phyloP scores from a whole-genome alignment of 1,140 invertebrate genomes.

The Rhagoletis zephyria region DNA sequence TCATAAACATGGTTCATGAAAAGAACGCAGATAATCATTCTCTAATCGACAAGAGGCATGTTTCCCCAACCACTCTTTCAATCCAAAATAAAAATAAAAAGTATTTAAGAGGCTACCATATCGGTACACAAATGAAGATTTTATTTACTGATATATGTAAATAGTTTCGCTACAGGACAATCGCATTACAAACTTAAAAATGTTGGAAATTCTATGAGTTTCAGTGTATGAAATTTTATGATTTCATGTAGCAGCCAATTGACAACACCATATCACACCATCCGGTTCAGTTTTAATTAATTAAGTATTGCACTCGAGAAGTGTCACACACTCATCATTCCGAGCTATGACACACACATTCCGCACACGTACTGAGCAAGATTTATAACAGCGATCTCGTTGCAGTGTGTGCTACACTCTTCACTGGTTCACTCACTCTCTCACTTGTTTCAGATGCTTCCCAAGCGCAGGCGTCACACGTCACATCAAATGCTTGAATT shows the following conservation, averaged over 20 bases:
- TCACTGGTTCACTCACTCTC: not conserved
- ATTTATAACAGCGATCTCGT: not conserved
- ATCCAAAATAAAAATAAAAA: not conserved
- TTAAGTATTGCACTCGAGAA: not conserved
- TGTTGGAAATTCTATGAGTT: constrained; percentile 16
- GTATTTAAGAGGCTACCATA: not conserved
- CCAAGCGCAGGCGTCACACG: not conserved
- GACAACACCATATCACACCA: not conserved
- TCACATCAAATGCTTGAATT: constrained; percentile 13
- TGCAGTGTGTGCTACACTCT: not conserved
- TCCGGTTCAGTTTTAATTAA: not conserved
- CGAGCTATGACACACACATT: constrained; percentile 3
- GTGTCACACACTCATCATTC: not conserved
- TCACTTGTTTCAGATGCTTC: not conserved
- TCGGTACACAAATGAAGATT: constrained; percentile 14
- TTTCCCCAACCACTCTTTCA: not conserved
- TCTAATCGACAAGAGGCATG: not conserved
- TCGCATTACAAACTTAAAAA: not conserved
- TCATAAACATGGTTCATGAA: no score
- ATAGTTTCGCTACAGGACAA: not conserved
- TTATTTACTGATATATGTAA: constrained; percentile 17
- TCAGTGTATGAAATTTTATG: not conserved
- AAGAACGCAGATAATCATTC: no score
- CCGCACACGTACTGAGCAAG: constrained; percentile 1
- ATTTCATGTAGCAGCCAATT: not conserved